A percentile compares a stretch with the other conserved stretches of the same genome.
These are phyloP conservation scores for Amphipoea lucens DNA, from an alignment of 2,888 invertebrate genomes.

Conservation along the genomic window DNA sequence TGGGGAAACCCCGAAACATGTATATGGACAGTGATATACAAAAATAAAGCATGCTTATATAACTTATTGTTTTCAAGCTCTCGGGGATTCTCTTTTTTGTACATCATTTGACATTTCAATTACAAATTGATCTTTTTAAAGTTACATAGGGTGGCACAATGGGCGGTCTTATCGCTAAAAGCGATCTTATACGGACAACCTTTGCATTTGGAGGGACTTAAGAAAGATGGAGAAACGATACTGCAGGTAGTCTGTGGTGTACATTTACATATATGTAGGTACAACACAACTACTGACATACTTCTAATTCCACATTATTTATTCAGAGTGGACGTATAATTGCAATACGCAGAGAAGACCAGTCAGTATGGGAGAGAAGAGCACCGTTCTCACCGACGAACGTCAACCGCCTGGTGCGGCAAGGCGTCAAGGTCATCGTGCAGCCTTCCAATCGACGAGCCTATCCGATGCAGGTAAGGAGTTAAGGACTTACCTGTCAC, in stretches of 20 bases:
- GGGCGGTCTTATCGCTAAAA: conserved; percentile 36
- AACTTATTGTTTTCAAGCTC: background rate
- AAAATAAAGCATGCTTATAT: background rate
- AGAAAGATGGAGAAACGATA: conserved; percentile 20
- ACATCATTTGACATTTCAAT: background rate
- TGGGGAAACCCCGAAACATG: too few relatives aligned
- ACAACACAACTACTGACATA: background rate
- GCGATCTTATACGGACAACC: conserved; percentile 16
- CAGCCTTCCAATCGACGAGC: conserved; percentile 99
- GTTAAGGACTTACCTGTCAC: background rate
- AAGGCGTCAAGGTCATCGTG: conserved; percentile 98
- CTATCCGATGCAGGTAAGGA: conserved; percentile 97
- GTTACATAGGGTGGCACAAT: conserved; percentile 44
- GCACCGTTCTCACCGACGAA: conserved; percentile 98
- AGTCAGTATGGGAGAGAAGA: conserved; percentile 98
- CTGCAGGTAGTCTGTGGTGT: conserved; percentile 25
- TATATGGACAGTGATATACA: background rate
- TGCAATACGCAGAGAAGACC: conserved; percentile 97
- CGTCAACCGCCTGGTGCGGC: conserved; percentile 95
- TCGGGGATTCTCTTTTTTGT: too few relatives aligned
- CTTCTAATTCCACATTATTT: background rate
- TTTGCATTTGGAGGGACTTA: conserved; percentile 2
- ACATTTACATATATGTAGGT: conserved; percentile 4
- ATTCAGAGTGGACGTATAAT: conserved; percentile 92
- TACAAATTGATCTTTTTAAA: conserved; percentile 26